Percentiles rank a stretch among this genome's conserved stretches.
Conservation (phyloP, 2,113 vertebrate genomes). For the Polypterus senegalus region DNA sequence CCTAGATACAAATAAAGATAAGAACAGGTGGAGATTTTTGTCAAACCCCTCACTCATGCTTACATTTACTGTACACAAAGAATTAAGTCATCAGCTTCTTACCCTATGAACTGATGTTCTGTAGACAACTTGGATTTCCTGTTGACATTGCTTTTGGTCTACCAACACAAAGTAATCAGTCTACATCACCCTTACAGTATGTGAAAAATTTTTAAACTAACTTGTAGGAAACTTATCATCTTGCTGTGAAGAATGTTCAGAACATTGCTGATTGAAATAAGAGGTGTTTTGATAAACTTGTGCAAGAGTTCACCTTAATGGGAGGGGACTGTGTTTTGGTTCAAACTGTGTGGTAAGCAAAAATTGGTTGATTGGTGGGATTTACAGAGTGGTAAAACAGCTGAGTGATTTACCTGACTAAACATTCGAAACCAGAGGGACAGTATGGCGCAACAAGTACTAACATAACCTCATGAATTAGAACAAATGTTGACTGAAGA, state of each 20-base stretch:
- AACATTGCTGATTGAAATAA: constrained; percentile 11
- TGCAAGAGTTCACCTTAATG: constrained; percentile 3
- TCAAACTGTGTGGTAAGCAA: constrained; percentile 4
- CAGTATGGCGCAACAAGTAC: background rate
- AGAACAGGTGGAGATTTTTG: constrained; percentile 6
- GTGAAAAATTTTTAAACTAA: background rate
- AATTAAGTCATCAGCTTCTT: constrained; percentile 9
- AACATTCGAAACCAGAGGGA: constrained; percentile 2
- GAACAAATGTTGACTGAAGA: background rate
- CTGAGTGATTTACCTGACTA: constrained; percentile 8
- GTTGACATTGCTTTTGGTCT: constrained; percentile 6
- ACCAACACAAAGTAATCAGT: background rate
- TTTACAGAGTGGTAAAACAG: constrained; percentile 6
- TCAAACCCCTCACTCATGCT: constrained; percentile 12
- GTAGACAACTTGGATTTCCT: constrained; percentile 10
- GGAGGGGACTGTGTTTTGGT: constrained; percentile 11
- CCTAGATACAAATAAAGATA: constrained; percentile 11
- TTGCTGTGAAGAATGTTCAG: constrained; percentile 5
- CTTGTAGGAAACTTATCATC: constrained; percentile 7
- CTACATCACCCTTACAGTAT: constrained; percentile 7
- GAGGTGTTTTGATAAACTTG: constrained; percentile 9
- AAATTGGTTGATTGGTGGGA: constrained; percentile 14
- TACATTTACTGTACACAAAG: constrained; percentile 17
- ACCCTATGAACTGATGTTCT: constrained; percentile 18
- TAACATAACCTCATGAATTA: background rate